Evolutionary conservation across 2,113 vertebrate genomes (phyloP).

Genomic region (Varanus komodoensis): DNA sequence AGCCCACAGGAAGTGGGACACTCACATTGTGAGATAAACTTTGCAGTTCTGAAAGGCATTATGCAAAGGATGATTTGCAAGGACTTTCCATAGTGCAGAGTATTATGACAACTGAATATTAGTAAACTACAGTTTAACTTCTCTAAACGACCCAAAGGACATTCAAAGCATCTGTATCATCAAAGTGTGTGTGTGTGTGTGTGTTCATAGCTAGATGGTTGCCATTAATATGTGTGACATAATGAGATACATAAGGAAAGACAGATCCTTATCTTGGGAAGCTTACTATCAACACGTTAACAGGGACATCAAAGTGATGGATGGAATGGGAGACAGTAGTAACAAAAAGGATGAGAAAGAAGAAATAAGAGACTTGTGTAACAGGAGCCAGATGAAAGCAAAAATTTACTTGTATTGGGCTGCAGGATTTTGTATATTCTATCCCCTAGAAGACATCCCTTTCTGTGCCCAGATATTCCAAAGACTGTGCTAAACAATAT

Average conservation of each 20-base stretch:
- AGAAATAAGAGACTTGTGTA: neutral
- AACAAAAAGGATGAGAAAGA: neutral
- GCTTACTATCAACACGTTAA: neutral
- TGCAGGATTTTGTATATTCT: neutral
- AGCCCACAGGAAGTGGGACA: neutral
- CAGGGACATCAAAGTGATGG: neutral
- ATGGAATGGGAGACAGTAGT: neutral
- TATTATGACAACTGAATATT: neutral
- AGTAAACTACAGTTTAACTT: neutral
- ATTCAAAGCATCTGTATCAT: neutral
- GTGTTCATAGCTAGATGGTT: neutral
- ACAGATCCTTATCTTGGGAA: neutral
- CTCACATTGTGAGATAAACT: neutral
- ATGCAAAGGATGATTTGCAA: constrained; percentile 15
- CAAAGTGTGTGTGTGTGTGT: neutral
- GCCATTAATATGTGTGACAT: neutral
- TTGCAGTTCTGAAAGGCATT: constrained; percentile 31
- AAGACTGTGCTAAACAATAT: neutral
- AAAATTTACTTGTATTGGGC: neutral
- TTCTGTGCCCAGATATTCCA: neutral
- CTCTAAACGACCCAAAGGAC: neutral
- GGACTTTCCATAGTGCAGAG: constrained; percentile 22
- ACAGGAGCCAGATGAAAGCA: neutral
- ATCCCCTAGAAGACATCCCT: neutral
- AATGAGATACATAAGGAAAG: neutral